A percentile compares a stretch with the other conserved stretches of the same genome.
These are phyloP conservation scores for Lepus americanus DNA, from an alignment of 2,113 vertebrate species.

Conservation along the genomic window DNA sequence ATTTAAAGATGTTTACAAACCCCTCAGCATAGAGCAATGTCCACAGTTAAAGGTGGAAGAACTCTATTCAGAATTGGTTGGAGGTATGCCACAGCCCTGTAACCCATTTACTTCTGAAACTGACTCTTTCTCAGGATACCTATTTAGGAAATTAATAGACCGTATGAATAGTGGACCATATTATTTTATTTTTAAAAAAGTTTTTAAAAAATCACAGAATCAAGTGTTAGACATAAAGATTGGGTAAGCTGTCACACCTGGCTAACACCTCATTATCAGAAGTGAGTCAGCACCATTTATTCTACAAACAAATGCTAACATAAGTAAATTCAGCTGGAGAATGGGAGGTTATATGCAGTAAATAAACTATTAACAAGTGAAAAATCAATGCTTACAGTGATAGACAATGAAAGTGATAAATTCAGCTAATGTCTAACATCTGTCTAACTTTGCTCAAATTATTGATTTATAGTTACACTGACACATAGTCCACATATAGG, in stretches of 20 bases:
- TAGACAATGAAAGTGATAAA: background rate
- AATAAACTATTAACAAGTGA: slow-evolving; percentile 46
- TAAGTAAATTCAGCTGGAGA: background rate
- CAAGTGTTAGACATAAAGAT: background rate
- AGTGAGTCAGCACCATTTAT: background rate
- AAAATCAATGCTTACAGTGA: background rate
- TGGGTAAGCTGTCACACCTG: background rate
- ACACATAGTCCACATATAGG: background rate
- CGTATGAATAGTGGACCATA: background rate
- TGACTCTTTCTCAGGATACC: background rate
- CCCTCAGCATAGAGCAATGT: background rate
- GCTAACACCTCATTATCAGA: slow-evolving; percentile 18
- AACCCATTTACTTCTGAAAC: slow-evolving; percentile 56
- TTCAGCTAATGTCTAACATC: background rate
- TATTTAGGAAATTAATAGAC: slow-evolving; percentile 60
- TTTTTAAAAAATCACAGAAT: slow-evolving; percentile 20
- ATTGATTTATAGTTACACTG: background rate
- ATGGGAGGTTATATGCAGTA: background rate
- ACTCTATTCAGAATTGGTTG: slow-evolving; percentile 54
- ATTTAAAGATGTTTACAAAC: slow-evolving; percentile 77
- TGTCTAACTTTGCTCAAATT: background rate
- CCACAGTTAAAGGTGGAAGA: background rate
- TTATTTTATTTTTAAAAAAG: slow-evolving; percentile 52
- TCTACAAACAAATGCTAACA: background rate
- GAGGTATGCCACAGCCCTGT: background rate